These are phyloP conservation scores for Minunthozetes semirufus DNA, from an alignment of 2,888 invertebrate genomes.

Conservation along the genomic window DNA sequence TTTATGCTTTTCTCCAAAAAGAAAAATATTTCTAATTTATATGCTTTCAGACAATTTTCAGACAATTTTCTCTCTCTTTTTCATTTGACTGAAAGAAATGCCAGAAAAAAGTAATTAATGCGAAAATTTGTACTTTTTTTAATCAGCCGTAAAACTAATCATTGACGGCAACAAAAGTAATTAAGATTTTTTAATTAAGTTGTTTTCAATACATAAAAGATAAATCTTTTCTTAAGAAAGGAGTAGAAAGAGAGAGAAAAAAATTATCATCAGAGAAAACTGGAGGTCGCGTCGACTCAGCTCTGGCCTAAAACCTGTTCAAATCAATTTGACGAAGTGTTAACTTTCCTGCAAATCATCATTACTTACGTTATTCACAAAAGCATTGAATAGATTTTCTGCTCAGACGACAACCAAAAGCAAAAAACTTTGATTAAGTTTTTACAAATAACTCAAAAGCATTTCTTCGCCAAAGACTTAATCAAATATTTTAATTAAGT, in stretches of 20 bases:
- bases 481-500: background rate
- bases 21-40: background rate
- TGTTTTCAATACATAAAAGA: background rate
- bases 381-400: background rate
- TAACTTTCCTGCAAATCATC: conserved; percentile 22
- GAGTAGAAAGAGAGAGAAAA: background rate
- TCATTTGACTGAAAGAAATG: background rate
- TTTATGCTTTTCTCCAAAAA: conserved; percentile 8
- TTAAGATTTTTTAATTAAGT: conserved; percentile 3
- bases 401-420: background rate
- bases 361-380: background rate
- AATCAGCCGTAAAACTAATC: background rate
- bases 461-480: background rate
- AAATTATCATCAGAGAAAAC: background rate
- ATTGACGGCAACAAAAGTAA: background rate
- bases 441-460: background rate
- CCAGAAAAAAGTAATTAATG: background rate
- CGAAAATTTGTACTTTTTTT: background rate
- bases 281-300: conserved; percentile 18
- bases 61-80: background rate
- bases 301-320: background rate
- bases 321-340: background rate
- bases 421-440: background rate
- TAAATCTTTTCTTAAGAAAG: background rate
- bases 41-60: background rate